Evolutionary conservation across 2,113 vertebrate genomes (phyloP), one percentile per base, ranked within the genome.

Genomic region (Empidonax traillii): DNA sequence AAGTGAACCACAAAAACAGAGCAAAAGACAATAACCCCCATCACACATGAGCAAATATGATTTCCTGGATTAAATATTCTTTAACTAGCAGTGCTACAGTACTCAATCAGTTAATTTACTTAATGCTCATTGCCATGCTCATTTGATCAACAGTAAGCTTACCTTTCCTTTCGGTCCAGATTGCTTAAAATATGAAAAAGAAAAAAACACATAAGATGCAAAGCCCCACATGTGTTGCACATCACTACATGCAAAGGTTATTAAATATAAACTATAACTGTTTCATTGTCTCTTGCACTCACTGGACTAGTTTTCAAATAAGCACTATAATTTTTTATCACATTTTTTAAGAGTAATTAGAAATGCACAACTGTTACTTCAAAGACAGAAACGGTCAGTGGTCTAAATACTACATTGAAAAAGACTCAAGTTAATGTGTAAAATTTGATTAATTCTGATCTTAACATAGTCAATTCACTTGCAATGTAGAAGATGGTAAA

Each of bases 131-230:
- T 89, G 85, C 47, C 93, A 97, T 96, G 95, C 83, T 97, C 66
- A 94, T 92, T 95, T 91, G 71, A 82, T 89, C n/a, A 92, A 87
- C 69, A 93, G 94, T 75, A 73, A 89, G 74, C 98, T 98, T 98
- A 98, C 98, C 98, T 98, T 97, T 99, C 98, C 93, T 98, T 98
- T 98, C 98, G 94, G 91, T 98, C 98, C 96, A 98, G 98, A 98
- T 96, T 98, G 98, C 98, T 98, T 98, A 97, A 97, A 96, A 97
- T 94, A 95, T 96, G 96, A 97, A 97, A 79, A 94, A 95, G 97
- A 97, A 91, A 93, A 90, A 95, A 93, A 97, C 90, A 52, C 33
- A 91, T 97, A 97, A 97, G 96, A 97, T 94, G 87, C 90, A 97
- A 96, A 94, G 87, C 69, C 93, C 82, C 93, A 95, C 22, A 96